These are phyloP conservation scores for Pseudopodoces humilis DNA, from an alignment of 2,113 vertebrate genomes.

Conservation along the genomic window DNA sequence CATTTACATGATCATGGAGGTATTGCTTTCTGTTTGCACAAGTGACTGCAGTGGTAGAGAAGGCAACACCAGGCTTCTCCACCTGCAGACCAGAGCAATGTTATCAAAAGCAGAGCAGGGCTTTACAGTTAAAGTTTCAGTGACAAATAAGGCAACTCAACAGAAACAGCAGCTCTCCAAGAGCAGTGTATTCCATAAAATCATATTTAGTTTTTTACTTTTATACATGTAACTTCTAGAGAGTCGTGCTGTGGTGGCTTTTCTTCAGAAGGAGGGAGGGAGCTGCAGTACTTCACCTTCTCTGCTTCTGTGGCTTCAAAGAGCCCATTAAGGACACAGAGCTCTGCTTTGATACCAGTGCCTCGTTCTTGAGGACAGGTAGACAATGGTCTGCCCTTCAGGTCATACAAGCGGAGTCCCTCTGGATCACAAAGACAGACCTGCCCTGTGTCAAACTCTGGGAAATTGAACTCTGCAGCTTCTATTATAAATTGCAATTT, in stretches of 20 bases:
- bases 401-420: not conserved
- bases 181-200: not conserved
- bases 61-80: not conserved
- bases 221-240: not conserved
- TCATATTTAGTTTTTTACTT: not conserved
- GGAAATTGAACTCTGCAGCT: not conserved
- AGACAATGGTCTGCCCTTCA: not conserved
- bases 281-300: not conserved
- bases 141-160: not conserved
- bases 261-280: constrained; percentile 11
- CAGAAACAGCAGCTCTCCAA: not conserved
- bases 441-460: not conserved
- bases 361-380: not conserved
- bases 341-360: not conserved
- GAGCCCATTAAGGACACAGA: not conserved
- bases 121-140: not conserved
- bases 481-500: not conserved
- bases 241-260: not conserved
- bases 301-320: not conserved
- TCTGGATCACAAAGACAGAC: not conserved
- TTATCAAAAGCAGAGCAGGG: not conserved
- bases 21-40: not conserved
- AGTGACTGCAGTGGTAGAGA: not conserved
- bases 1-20: not conserved
- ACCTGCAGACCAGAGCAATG: not conserved